Conservation (phyloP, 2,113 vertebrate species). For the Microcebus tavaratra region DNA sequence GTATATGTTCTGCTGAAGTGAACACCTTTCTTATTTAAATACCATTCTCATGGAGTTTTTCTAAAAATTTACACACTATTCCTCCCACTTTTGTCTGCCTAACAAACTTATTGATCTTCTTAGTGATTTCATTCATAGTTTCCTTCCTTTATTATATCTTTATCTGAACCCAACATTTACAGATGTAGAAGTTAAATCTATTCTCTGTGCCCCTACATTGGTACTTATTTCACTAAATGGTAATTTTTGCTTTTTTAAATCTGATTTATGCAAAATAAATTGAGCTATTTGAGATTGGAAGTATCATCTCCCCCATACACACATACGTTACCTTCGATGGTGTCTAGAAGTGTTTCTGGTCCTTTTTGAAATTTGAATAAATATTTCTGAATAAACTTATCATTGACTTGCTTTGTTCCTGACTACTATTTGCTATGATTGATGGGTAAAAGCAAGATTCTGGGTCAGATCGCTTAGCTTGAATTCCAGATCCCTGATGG, state of each 20-base stretch:
- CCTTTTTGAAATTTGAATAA: neutral
- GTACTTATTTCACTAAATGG: neutral
- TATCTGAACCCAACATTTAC: neutral
- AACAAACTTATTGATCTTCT: neutral
- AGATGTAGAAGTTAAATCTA: neutral
- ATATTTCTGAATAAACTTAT: neutral
- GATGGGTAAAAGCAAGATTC: neutral
- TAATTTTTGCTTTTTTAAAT: neutral
- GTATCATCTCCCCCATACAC: accelerated
- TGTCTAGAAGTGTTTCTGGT: neutral
- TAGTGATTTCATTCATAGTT: neutral
- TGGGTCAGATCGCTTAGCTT: neutral
- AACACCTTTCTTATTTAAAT: neutral
- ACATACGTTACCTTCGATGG: neutral
- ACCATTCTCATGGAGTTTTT: neutral
- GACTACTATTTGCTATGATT: neutral
- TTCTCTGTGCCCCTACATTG: neutral
- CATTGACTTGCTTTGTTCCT: neutral
- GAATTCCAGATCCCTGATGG: neutral
- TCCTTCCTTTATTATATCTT: neutral
- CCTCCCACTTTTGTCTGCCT: neutral
- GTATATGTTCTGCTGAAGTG: too few relatives aligned
- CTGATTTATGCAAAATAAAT: neutral
- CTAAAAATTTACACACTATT: neutral
- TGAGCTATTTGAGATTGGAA: neutral